phyloP scores from a whole-genome alignment of 2,113 vertebrate species.

The Lycaon pictus region DNA sequence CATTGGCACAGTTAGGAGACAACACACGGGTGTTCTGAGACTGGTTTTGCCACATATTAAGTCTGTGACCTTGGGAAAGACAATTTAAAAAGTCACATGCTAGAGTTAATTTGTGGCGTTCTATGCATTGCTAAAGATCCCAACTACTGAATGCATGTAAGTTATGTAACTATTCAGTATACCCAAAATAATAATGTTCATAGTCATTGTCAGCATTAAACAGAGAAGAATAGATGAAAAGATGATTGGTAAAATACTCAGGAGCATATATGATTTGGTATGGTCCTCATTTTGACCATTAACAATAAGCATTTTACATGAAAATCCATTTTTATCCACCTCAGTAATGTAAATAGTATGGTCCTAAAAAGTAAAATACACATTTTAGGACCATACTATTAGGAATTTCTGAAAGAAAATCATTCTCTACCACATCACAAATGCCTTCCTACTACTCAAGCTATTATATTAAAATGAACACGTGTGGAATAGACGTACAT shows the following conservation, averaged over 20 bases:
- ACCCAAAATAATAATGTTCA: background rate
- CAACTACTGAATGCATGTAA: background rate
- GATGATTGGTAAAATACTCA: background rate
- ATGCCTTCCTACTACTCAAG: background rate
- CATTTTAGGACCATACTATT: background rate
- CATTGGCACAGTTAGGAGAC: background rate
- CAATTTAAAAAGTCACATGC: background rate
- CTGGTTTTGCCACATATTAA: background rate
- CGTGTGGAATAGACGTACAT: accelerated
- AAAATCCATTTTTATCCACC: background rate
- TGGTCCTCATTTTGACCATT: background rate
- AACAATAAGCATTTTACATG: background rate
- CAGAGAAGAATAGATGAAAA: background rate
- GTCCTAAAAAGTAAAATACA: background rate
- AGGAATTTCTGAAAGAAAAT: background rate
- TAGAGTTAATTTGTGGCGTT: background rate
- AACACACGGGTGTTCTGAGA: background rate
- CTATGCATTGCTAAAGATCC: background rate
- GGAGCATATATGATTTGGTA: background rate
- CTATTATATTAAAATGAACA: background rate
- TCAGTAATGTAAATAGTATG: background rate
- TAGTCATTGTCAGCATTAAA: background rate
- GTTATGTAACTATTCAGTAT: background rate
- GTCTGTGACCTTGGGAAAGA: conserved; percentile 45
- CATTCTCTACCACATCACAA: background rate